phyloP scores from a whole-genome alignment of 1,140 invertebrate genomes.

The Sitodiplosis mosellana region DNA sequence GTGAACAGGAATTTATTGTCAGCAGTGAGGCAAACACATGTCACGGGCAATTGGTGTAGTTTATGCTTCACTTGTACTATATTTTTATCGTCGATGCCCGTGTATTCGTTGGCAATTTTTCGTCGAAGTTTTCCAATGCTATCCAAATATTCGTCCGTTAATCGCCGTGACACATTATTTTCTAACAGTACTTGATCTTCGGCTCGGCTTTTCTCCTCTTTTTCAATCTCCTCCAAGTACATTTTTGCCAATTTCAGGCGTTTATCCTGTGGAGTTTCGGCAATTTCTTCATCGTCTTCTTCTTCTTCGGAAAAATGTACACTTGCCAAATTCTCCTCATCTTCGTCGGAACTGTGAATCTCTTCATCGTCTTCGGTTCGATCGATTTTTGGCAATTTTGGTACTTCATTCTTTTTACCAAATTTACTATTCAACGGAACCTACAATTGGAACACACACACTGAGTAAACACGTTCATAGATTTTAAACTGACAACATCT shows the following conservation, averaged over 20 bases:
- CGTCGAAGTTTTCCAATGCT: slow-evolving; percentile 60
- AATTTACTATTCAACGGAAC: neutral
- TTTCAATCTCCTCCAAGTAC: slow-evolving; percentile 71
- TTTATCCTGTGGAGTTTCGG: slow-evolving; percentile 78
- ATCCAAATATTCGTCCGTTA: slow-evolving; percentile 70
- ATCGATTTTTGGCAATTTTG: slow-evolving; percentile 21
- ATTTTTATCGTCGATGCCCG: slow-evolving; percentile 27
- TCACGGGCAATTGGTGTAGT: slow-evolving; percentile 60
- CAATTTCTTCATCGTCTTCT: slow-evolving; percentile 42
- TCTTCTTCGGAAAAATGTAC: slow-evolving; percentile 24
- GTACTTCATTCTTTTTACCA: neutral
- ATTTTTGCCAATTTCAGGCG: slow-evolving; percentile 71
- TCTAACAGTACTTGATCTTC: slow-evolving; percentile 47
- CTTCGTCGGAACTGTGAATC: slow-evolving; percentile 31
- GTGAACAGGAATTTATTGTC: slow-evolving; percentile 60
- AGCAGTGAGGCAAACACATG: slow-evolving; percentile 58
- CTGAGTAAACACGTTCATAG: slow-evolving; percentile 5
- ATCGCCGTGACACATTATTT: slow-evolving; percentile 44
- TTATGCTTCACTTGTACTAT: slow-evolving; percentile 39
- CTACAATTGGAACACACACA: slow-evolving; percentile 21
- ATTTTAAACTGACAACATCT: slow-evolving; percentile 5
- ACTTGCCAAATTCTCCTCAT: slow-evolving; percentile 28
- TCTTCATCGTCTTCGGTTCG: slow-evolving; percentile 27
- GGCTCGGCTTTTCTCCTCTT: slow-evolving; percentile 50
- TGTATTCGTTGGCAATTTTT: slow-evolving; percentile 49